These are phyloP conservation scores for Glyphotaelius pellucidus DNA, from an alignment of 2,888 invertebrate species.

Conservation along the genomic window DNA sequence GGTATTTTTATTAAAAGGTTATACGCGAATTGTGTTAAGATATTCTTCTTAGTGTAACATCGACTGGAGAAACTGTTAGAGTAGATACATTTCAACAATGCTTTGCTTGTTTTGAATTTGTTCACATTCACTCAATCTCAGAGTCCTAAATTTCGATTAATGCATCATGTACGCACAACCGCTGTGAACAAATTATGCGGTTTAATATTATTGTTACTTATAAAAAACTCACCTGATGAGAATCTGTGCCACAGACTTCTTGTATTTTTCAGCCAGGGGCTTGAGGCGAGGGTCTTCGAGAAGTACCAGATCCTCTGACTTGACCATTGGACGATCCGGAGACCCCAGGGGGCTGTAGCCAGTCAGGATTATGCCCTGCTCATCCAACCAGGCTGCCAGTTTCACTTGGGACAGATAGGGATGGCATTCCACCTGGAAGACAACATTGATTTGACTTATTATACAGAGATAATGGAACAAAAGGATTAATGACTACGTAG, in stretches of 20 bases:
- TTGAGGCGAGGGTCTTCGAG: conserved; percentile 70
- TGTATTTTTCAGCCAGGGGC: conserved; percentile 78
- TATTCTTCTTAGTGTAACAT: too few species aligned
- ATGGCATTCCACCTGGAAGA: conserved; percentile 77
- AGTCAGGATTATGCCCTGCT: conserved; percentile 78
- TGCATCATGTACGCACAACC: too few species aligned
- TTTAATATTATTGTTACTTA: neutral
- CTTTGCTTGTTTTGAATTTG: too few species aligned
- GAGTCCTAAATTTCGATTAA: too few species aligned
- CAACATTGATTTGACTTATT: neutral
- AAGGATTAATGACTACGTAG: neutral
- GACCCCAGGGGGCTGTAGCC: conserved; percentile 84
- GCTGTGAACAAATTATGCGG: neutral
- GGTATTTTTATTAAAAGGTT: too few species aligned
- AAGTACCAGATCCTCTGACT: conserved; percentile 73
- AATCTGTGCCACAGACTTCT: conserved; percentile 80
- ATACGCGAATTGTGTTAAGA: too few species aligned
- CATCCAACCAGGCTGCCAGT: conserved; percentile 79
- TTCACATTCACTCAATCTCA: too few species aligned
- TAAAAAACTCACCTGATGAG: conserved; percentile 72
- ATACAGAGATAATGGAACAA: neutral
- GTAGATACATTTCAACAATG: too few species aligned
- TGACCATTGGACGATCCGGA: conserved; percentile 79
- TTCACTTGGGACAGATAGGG: conserved; percentile 78
- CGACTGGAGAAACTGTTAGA: too few species aligned